phyloP scores from a whole-genome alignment of 2,888 invertebrate species.

The Boloria selene region DNA sequence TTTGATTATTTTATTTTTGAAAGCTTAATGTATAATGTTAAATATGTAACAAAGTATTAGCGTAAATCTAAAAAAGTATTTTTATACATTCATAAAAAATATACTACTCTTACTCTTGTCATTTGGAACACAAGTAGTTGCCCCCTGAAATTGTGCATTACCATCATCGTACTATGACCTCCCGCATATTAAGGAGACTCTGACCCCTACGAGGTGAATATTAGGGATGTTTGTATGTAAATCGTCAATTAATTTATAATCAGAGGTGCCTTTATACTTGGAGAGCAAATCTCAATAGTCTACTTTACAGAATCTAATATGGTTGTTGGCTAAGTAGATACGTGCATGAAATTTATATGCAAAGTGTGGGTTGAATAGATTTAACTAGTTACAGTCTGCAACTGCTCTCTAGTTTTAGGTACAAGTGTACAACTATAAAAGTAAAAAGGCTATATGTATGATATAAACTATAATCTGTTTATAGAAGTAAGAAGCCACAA shows the following conservation, averaged over 20 bases:
- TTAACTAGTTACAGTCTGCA: background rate
- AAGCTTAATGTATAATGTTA: too few species aligned
- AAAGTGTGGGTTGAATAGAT: slow-evolving; percentile 5
- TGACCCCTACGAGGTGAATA: slow-evolving; percentile 55
- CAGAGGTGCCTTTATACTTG: slow-evolving; percentile 6
- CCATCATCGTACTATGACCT: slow-evolving; percentile 68
- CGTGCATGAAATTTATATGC: slow-evolving; percentile 7
- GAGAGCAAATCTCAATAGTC: slow-evolving; percentile 21
- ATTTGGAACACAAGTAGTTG: slow-evolving; percentile 49
- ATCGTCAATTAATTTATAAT: slow-evolving; percentile 34
- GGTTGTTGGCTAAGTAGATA: slow-evolving; percentile 10
- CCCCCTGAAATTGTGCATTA: slow-evolving; percentile 77
- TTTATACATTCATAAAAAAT: background rate
- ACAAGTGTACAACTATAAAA: too few species aligned
- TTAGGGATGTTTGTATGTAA: slow-evolving; percentile 38
- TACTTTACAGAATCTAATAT: slow-evolving; percentile 20
- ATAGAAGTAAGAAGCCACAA: too few species aligned
- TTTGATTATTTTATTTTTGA: too few species aligned
- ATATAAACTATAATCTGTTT: too few species aligned
- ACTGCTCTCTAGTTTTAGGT: background rate
- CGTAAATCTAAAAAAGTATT: too few species aligned
- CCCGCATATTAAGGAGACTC: slow-evolving; percentile 65
- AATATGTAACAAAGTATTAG: too few species aligned
- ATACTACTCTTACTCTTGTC: slow-evolving; percentile 28
- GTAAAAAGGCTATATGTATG: too few species aligned